phyloP scores from a whole-genome alignment of 2,113 vertebrate species.

The Scortum barcoo region DNA sequence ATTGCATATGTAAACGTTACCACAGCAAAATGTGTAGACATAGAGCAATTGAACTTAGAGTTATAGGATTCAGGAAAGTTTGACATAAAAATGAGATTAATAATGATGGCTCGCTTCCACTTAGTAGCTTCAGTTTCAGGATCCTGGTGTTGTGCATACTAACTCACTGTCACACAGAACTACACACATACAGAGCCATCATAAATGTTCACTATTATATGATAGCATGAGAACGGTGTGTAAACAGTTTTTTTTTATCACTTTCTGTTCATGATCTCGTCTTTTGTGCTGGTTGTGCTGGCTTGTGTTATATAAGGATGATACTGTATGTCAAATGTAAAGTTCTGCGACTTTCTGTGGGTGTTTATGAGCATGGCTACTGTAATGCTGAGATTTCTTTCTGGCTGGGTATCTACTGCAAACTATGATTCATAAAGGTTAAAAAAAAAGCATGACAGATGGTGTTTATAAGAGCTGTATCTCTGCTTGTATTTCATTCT shows the following conservation, averaged over 20 bases:
- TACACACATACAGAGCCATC: no score
- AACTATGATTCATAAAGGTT: slow-evolving; percentile 35
- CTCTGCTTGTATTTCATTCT: background rate
- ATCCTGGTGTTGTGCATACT: no score
- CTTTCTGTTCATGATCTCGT: no score
- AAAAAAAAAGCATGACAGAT: background rate
- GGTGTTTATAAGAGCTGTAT: background rate
- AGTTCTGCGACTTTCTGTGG: background rate
- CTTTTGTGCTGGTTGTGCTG: no score
- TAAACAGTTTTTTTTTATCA: no score
- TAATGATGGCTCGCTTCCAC: no score
- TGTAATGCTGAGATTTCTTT: slow-evolving; percentile 7
- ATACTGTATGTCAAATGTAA: slow-evolving; percentile 11
- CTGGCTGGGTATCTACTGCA: background rate
- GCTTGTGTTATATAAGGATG: slow-evolving; percentile 15
- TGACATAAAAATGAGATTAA: no score
- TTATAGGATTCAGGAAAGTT: no score
- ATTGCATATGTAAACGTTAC: background rate
- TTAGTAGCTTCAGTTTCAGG: no score
- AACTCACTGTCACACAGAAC: no score
- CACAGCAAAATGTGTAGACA: background rate
- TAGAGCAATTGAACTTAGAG: background rate
- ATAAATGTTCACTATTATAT: no score
- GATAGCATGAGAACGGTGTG: no score
- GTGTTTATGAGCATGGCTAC: background rate